A percentile compares a stretch with the other conserved stretches of the same genome.
Conservation (phyloP, 2,113 vertebrate species). For the Boleophthalmus pectinirostris region DNA sequence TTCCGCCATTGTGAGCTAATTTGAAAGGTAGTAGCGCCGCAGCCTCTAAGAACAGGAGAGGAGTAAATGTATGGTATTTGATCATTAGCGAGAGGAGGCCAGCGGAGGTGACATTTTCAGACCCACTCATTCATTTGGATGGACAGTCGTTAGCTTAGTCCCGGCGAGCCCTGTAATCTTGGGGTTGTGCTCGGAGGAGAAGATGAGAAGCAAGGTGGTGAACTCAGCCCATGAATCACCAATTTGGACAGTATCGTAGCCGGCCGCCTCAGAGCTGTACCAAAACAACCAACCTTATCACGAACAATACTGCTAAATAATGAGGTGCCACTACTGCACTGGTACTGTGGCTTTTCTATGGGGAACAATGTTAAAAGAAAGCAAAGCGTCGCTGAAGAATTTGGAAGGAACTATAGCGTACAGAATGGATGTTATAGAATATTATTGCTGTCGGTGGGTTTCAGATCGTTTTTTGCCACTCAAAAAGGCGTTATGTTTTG, state of each 20-base stretch:
- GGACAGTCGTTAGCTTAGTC: slow-evolving; percentile 59
- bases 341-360: neutral
- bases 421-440: neutral
- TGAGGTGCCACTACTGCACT: slow-evolving; percentile 42
- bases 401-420: neutral
- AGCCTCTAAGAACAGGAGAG: slow-evolving; percentile 21
- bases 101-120: slow-evolving; percentile 29
- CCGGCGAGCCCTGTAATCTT: slow-evolving; percentile 37
- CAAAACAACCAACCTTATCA: slow-evolving; percentile 37
- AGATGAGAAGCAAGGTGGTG: slow-evolving; percentile 41
- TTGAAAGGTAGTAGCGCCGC: slow-evolving; percentile 32
- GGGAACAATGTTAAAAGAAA: slow-evolving; percentile 9
- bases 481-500: too few species aligned
- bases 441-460: neutral
- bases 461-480: too few species aligned
- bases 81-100: slow-evolving; percentile 48
- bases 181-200: slow-evolving; percentile 26
- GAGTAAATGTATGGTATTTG: slow-evolving; percentile 40
- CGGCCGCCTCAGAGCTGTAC: slow-evolving; percentile 10
- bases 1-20: slow-evolving; percentile 34
- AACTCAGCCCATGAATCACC: slow-evolving; percentile 52
- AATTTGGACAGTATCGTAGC: slow-evolving; percentile 31
- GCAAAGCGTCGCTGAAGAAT: neutral
- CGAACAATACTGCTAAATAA: slow-evolving; percentile 39
- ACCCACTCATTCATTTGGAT: slow-evolving; percentile 51